Evolutionary conservation across 2,113 vertebrate genomes (phyloP).

Genomic region (Oreochromis spilurus): DNA sequence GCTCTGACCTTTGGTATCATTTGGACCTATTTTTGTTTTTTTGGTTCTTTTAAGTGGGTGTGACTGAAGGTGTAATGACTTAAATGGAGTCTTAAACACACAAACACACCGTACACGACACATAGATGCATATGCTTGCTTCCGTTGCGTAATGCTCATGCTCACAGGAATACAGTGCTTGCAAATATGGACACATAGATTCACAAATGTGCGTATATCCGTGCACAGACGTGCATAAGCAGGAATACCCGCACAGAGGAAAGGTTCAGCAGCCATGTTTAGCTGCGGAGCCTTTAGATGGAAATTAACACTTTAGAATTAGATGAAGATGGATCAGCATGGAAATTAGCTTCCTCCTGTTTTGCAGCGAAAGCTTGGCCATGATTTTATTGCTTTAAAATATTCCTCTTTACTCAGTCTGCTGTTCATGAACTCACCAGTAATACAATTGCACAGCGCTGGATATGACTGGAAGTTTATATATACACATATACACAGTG

Average conservation of each 20-base stretch:
- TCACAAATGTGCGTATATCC: neutral
- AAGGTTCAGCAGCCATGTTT: neutral
- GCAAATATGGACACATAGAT: neutral
- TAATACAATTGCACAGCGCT: neutral
- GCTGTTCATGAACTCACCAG: neutral
- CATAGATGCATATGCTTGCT: neutral
- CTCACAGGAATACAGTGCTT: neutral
- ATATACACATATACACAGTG: neutral
- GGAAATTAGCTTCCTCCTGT: neutral
- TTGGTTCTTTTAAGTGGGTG: neutral
- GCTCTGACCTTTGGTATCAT: conserved; percentile 40
- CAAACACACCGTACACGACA: neutral
- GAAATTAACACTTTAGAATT: neutral
- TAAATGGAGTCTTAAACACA: neutral
- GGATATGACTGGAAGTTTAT: neutral
- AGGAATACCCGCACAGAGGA: neutral
- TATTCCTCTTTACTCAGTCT: neutral
- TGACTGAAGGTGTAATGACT: neutral
- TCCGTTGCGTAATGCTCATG: neutral
- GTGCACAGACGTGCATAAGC: neutral
- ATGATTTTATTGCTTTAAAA: neutral
- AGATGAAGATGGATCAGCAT: neutral
- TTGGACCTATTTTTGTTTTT: neutral
- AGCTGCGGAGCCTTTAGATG: neutral
- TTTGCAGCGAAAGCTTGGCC: neutral